Evolutionary conservation across 2,797 vertebrate genomes (phyloP).

Genomic region (Notoglanidium macrostoma): DNA sequence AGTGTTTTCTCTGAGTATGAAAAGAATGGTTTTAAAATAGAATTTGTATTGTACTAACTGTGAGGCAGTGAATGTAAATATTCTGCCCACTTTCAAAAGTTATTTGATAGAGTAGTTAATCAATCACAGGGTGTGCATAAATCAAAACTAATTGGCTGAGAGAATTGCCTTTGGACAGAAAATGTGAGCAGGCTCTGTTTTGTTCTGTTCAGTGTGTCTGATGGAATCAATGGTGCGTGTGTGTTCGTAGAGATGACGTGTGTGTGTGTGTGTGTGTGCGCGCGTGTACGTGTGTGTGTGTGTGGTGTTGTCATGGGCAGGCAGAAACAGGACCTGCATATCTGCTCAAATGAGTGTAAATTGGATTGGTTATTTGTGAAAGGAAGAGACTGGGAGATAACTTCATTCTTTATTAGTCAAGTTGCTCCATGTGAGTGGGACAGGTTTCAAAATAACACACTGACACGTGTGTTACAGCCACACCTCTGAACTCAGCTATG

Average conservation of each 20-base stretch:
- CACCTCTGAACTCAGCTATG: background rate
- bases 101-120: conserved; percentile 19
- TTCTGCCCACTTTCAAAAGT: conserved; percentile 12
- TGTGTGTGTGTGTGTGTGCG: background rate
- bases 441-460: background rate
- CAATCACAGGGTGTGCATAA: conserved; percentile 17
- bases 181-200: background rate
- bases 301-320: conserved; percentile 19
- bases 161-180: conserved; percentile 18
- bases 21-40: conserved; percentile 1
- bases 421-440: background rate
- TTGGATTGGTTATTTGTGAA: conserved; percentile 37
- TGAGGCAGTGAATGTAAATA: conserved; percentile 4
- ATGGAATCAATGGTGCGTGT: conserved; percentile 29
- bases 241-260: conserved; percentile 3
- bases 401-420: background rate
- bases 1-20: background rate
- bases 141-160: conserved; percentile 33
- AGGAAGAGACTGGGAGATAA: background rate
- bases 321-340: conserved; percentile 28
- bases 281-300: conserved; percentile 1
- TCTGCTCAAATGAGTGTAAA: conserved; percentile 42
- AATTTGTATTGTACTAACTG: too few species aligned
- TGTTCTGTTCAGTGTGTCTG: conserved; percentile 8
- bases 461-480: background rate